Percentiles rank a stretch among this genome's conserved stretches.
Evolutionary conservation across 2,888 invertebrate genomes (phyloP).

Genomic region (Pandemis cinnamomeana): DNA sequence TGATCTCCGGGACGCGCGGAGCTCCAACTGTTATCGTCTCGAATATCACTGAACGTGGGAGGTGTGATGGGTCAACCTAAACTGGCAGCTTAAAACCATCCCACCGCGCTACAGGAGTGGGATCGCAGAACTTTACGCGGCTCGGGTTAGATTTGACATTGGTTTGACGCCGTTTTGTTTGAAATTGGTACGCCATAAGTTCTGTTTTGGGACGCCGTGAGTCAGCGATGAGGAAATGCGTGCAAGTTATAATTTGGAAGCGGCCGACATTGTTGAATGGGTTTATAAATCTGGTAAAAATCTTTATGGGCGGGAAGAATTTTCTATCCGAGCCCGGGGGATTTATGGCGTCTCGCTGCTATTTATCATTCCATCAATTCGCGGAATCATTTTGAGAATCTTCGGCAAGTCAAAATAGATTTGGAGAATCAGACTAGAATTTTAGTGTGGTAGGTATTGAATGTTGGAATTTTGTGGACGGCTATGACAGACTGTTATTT

Average conservation of each 20-base stretch:
- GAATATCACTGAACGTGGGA: slow-evolving; percentile 51
- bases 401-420: slow-evolving; percentile 34
- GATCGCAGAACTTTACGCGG: slow-evolving; percentile 43
- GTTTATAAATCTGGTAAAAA: slow-evolving; percentile 68
- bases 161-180: slow-evolving; percentile 24
- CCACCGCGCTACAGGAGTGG: slow-evolving; percentile 54
- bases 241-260: slow-evolving; percentile 80
- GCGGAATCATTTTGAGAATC: slow-evolving; percentile 22
- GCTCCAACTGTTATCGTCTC: slow-evolving; percentile 51
- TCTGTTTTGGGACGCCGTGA: slow-evolving; percentile 81
- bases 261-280: slow-evolving; percentile 78
- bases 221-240: slow-evolving; percentile 83
- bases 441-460: neutral
- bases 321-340: slow-evolving; percentile 8
- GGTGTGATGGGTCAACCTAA: slow-evolving; percentile 55
- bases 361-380: slow-evolving; percentile 35
- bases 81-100: slow-evolving; percentile 56
- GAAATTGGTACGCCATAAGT: slow-evolving; percentile 74
- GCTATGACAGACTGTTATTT: neutral
- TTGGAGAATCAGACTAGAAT: slow-evolving; percentile 17
- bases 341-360: slow-evolving; percentile 27
- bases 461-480: neutral
- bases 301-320: slow-evolving; percentile 30
- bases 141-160: neutral
- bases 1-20: slow-evolving; percentile 57